Conservation (phyloP, 2,113 vertebrate species). For the Meleagris gallopavo region DNA sequence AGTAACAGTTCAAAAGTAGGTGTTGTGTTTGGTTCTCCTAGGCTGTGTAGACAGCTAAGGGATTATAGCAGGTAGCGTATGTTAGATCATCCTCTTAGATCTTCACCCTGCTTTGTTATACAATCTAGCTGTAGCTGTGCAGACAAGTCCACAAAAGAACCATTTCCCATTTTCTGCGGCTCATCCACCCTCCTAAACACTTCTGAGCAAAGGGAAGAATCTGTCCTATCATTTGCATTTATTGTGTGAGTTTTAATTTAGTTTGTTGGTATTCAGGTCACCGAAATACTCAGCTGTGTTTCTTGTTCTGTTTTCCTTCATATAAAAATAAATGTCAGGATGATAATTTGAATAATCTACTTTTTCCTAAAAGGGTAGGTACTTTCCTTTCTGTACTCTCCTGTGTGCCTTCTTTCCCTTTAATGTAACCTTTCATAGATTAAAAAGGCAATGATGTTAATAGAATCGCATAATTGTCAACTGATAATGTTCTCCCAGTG, state of each 20-base stretch:
- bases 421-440: conserved; percentile 69
- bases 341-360: conserved; percentile 44
- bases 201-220: background rate
- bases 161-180: background rate
- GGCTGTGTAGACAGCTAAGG: background rate
- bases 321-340: conserved; percentile 59
- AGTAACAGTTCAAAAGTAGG: background rate
- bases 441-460: conserved; percentile 75
- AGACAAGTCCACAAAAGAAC: background rate
- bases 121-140: background rate
- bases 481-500: conserved; percentile 70
- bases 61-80: background rate
- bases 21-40: background rate
- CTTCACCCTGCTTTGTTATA: background rate
- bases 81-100: background rate
- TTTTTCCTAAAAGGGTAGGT: conserved; percentile 1
- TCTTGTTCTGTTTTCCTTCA: conserved; percentile 45
- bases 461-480: conserved; percentile 73
- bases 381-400: conserved; percentile 36
- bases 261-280: conserved; percentile 38
- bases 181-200: background rate
- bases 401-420: conserved; percentile 59
- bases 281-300: conserved; percentile 9
- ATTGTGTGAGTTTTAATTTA: conserved; percentile 47
- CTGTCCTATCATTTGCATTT: conserved; percentile 11